Base-by-base conservation (phyloP, 2,113 vertebrate genomes). In the Tyto alba region DNA sequence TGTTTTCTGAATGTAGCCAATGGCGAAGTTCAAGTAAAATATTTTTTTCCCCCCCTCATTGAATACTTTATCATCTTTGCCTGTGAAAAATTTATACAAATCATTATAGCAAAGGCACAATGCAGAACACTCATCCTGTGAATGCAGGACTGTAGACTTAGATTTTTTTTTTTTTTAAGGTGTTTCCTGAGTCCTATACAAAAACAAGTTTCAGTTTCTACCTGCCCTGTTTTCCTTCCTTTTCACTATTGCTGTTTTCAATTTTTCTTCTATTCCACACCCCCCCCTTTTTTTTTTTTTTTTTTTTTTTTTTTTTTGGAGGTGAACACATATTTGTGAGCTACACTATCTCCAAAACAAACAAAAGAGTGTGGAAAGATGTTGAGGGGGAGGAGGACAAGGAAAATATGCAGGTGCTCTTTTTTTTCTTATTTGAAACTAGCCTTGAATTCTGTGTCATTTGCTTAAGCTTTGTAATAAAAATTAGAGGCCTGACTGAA, bases 331-430 rank as follows among this genome's bases (percentile, higher is more conserved):
- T 90, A 69, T 64, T 89, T 79, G 62, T 76, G 92, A 93, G 32
- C 55, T 87, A 76, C 45, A 17, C 62, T 92, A 94, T 96, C 84
- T 97, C 94, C 94, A 96, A 95, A 97, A 94, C 96, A 95, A 97
- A 96, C 77, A 95, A 73, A 96, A 80, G 47, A 92, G 92, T 81
- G 91, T 95, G 94, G 74, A 50, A 90, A 94, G 32, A 47, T 93
- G 77, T 83, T 95, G 92, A 78, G 66, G 52, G 47, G 59, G 73
- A 95, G 73, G 64, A 94, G 48, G 80, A 83, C 48, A 55, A 57
- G 53, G 78, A 93, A 83, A 92, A 94, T 94, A 85, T 77, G 74
- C 94, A 96, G 96, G 91, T 96, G 94, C 77, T 96, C 26, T 15
- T 73, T 89, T 95, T 95, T 15, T 73, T 89, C 95, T 95, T 81